A percentile compares a stretch with the other conserved stretches of the same genome.
phyloP scores from a whole-genome alignment of 2,888 invertebrate genomes.

The Cataglyphis rosenhaueri region DNA sequence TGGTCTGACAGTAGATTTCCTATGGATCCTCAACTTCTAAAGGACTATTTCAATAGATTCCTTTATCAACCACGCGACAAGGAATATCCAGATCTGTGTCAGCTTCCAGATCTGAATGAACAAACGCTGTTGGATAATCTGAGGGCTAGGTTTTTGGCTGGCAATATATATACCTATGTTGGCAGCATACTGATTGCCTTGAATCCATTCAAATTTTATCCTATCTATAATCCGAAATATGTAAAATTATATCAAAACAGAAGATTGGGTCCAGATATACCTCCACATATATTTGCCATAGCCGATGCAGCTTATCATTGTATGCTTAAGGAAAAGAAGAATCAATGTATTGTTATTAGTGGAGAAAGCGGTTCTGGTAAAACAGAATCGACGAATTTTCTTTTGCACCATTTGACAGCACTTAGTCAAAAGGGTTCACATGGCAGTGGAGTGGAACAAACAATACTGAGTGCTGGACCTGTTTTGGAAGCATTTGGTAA shows the following conservation, averaged over 20 bases:
- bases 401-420: conserved; percentile 97
- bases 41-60: conserved; percentile 96
- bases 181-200: conserved; percentile 98
- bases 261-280: conserved; percentile 95
- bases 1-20: conserved; percentile 94
- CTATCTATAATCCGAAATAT: conserved; percentile 99
- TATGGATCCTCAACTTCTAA: conserved; percentile 96
- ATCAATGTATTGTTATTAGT: conserved; percentile 98
- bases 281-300: conserved; percentile 98
- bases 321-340: conserved; percentile 96
- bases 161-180: conserved; percentile 98
- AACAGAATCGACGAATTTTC: conserved; percentile 98
- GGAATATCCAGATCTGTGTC: conserved; percentile 98
- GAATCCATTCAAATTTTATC: conserved; percentile 97
- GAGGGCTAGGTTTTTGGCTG: conserved; percentile 94
- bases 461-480: conserved; percentile 97
- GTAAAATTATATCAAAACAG: conserved; percentile 98
- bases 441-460: conserved; percentile 98
- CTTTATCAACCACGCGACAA: conserved; percentile 96
- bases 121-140: conserved; percentile 96
- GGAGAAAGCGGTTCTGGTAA: conserved; percentile 98
- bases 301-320: conserved; percentile 97
- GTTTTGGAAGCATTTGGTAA: conserved; percentile 99
- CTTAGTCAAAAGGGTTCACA: conserved; percentile 97
- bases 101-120: conserved; percentile 97